Percentiles rank a stretch among this genome's conserved stretches.
Conservation (phyloP, 2,113 vertebrate genomes). For the Panthera tigris region DNA sequence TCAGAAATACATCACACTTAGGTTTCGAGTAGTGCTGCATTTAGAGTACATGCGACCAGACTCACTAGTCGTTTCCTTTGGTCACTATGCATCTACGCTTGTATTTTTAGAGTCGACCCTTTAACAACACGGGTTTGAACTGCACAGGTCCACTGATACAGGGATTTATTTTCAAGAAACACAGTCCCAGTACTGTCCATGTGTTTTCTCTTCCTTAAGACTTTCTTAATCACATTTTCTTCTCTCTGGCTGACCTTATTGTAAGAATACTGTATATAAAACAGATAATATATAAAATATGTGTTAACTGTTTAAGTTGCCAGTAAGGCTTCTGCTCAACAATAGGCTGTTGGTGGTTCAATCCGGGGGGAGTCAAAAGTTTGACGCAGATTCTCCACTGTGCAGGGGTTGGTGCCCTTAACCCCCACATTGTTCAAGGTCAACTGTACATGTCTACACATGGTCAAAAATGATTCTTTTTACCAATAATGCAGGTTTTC, state of each 20-base stretch:
- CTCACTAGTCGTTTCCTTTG: not conserved
- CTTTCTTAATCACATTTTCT: not conserved
- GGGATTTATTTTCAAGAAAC: not conserved
- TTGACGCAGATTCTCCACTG: not conserved
- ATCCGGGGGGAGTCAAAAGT: not conserved
- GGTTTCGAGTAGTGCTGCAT: not conserved
- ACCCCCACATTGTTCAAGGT: not conserved
- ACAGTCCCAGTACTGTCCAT: not conserved
- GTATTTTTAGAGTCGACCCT: not conserved
- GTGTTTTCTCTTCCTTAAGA: not conserved
- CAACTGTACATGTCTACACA: not conserved
- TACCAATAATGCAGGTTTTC: not conserved
- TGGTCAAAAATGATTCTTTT: not conserved
- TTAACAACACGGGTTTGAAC: not conserved
- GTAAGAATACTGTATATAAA: not conserved
- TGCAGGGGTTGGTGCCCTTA: not conserved
- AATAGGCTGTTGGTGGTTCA: not conserved
- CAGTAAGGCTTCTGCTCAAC: not conserved
- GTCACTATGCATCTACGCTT: not conserved
- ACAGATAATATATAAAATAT: not conserved
- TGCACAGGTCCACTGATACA: not conserved
- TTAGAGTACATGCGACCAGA: rapidly evolving
- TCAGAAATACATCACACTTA: not conserved
- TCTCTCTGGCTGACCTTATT: not conserved
- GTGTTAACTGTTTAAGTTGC: not conserved